These are phyloP conservation scores for Oscheius sp. DNA, from an alignment of 2,888 invertebrate species.

Conservation along the genomic window DNA sequence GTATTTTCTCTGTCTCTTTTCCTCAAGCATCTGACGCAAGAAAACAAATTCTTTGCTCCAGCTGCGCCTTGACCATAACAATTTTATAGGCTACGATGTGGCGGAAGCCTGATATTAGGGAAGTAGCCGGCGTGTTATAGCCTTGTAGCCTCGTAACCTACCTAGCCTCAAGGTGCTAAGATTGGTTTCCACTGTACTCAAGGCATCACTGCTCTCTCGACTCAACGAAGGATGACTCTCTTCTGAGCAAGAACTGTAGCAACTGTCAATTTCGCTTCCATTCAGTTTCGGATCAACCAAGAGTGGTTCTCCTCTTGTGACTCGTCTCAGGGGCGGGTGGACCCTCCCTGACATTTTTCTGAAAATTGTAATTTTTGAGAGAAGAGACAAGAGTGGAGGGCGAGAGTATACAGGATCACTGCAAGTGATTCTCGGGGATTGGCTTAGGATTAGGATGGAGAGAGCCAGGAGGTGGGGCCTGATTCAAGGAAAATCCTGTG, in stretches of 20 bases:
- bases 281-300: slow-evolving; percentile 37
- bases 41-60: not conserved
- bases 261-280: slow-evolving; percentile 46
- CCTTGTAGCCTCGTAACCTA: slow-evolving; percentile 4
- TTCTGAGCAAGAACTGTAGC: slow-evolving; percentile 64
- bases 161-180: slow-evolving; percentile 21
- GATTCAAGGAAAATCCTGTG: not conserved
- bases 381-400: slow-evolving; percentile 6
- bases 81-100: not conserved
- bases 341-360: slow-evolving; percentile 12
- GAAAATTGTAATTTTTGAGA: not conserved
- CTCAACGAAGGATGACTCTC: slow-evolving; percentile 64
- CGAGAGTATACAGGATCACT: too few relatives aligned
- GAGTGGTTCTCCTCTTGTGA: slow-evolving; percentile 30
- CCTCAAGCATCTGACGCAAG: not conserved
- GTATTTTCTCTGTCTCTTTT: too few relatives aligned
- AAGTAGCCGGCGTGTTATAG: not conserved
- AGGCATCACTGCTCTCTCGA: slow-evolving; percentile 62
- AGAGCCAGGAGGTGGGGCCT: not conserved
- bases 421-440: not conserved
- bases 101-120: not conserved
- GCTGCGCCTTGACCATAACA: not conserved
- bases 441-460: not conserved
- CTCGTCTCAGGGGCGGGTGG: slow-evolving; percentile 39
- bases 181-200: not conserved